Evolutionary conservation across 2,797 vertebrate species (phyloP).

Genomic region (Catharus ustulatus): DNA sequence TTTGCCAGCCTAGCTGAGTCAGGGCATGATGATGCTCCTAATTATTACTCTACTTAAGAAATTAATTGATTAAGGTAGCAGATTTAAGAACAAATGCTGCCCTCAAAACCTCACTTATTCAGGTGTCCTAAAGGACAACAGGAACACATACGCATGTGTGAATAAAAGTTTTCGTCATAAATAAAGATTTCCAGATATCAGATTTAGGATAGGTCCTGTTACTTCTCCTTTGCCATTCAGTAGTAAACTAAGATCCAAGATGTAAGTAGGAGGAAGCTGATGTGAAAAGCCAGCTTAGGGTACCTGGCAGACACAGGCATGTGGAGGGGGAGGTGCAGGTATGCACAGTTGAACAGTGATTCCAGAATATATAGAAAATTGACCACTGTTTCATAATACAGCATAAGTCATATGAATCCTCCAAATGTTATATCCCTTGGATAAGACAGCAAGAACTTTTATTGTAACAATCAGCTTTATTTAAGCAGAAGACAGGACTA

Average conservation of each 20-base stretch:
- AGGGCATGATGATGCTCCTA: neutral
- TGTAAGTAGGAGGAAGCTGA: neutral
- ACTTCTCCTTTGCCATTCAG: neutral
- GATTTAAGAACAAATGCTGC: neutral
- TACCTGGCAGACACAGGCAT: neutral
- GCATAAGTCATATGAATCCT: neutral
- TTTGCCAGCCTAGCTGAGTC: neutral
- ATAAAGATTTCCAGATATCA: neutral
- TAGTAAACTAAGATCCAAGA: neutral
- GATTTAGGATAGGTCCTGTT: neutral
- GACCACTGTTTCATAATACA: neutral
- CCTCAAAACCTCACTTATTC: neutral
- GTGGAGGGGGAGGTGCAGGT: neutral
- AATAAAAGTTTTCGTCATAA: neutral
- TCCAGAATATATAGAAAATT: neutral
- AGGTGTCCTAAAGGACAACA: neutral
- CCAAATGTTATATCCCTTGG: neutral
- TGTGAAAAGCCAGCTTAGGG: neutral
- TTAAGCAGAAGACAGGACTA: neutral
- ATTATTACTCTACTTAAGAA: neutral
- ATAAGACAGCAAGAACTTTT: neutral
- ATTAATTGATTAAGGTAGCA: neutral
- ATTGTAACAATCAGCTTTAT: neutral
- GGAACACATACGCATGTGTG: fast-evolving
- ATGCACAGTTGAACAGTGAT: neutral